phyloP scores from a whole-genome alignment of 2,888 invertebrate species.

The Chromoteleia sp. region DNA sequence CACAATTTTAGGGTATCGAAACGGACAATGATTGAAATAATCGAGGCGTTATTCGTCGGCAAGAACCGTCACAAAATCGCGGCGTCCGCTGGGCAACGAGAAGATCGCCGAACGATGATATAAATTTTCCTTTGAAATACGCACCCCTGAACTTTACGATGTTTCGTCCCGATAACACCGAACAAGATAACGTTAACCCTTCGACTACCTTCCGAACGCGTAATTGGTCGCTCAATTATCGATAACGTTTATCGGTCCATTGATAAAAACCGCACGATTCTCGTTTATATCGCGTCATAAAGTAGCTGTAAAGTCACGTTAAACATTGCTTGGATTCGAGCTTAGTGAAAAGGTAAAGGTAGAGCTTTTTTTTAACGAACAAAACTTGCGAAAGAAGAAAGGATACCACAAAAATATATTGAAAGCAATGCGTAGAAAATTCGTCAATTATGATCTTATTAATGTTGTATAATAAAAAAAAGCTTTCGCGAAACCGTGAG shows the following conservation, averaged over 20 bases:
- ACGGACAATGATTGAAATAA: too few relatives aligned
- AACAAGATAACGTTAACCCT: slow-evolving; percentile 62
- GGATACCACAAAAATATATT: too few relatives aligned
- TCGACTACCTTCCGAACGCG: slow-evolving; percentile 47
- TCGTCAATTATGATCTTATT: too few relatives aligned
- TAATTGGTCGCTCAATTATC: slow-evolving; percentile 52
- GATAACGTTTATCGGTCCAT: slow-evolving; percentile 41
- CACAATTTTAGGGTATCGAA: too few relatives aligned
- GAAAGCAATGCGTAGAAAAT: too few relatives aligned
- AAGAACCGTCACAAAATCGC: background rate
- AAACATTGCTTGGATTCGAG: too few relatives aligned
- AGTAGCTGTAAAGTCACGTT: too few relatives aligned
- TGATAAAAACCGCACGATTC: slow-evolving; percentile 14
- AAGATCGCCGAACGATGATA: slow-evolving; percentile 30
- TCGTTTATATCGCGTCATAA: slow-evolving; percentile 1
- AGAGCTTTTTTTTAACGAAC: too few relatives aligned
- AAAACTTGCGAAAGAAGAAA: too few relatives aligned
- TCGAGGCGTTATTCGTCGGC: too few relatives aligned
- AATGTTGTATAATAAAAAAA: background rate
- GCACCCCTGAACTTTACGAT: slow-evolving; percentile 33
- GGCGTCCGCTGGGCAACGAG: background rate
- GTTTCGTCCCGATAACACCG: slow-evolving; percentile 27
- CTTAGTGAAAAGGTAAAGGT: too few relatives aligned
- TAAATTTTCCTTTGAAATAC: slow-evolving; percentile 43
- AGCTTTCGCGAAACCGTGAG: background rate